A percentile compares a stretch with the other conserved stretches of the same genome.
Conservation (phyloP, 2,888 invertebrate species). For the Abrostola tripartita region DNA sequence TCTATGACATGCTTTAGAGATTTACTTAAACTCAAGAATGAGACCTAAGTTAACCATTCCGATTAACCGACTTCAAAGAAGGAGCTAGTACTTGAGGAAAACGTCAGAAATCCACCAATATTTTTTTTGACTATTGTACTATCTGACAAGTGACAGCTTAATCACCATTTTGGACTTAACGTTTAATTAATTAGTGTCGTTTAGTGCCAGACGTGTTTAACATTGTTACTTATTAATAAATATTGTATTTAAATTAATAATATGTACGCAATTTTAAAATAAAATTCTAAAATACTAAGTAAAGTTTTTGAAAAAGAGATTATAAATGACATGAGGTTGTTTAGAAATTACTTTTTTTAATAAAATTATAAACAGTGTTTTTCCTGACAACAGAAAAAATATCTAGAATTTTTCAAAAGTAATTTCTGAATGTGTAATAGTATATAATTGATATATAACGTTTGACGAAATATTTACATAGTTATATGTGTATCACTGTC, state of each 20-base stretch:
- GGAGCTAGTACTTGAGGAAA: neutral
- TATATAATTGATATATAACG: slow-evolving; percentile 36
- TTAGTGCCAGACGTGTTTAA: slow-evolving; percentile 74
- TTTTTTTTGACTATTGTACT: slow-evolving; percentile 9
- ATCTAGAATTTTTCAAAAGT: neutral
- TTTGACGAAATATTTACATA: slow-evolving; percentile 41
- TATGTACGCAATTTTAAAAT: slow-evolving; percentile 56
- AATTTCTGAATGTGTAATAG: slow-evolving; percentile 30
- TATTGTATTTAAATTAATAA: slow-evolving; percentile 61
- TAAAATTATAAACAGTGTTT: neutral
- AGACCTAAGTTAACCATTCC: neutral
- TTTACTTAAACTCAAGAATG: neutral
- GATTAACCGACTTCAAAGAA: neutral
- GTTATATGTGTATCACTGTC: slow-evolving; percentile 40
- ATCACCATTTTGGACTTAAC: slow-evolving; percentile 39
- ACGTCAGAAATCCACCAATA: slow-evolving; percentile 35
- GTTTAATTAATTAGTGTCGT: slow-evolving; percentile 58
- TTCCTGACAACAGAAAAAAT: neutral
- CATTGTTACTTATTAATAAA: slow-evolving; percentile 73
- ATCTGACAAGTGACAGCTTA: slow-evolving; percentile 45
- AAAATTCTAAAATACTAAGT: slow-evolving; percentile 49
- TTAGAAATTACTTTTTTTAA: slow-evolving; percentile 22
- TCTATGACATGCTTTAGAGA: slow-evolving; percentile 21
- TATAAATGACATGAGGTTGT: slow-evolving; percentile 32
- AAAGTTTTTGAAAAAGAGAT: slow-evolving; percentile 33